phyloP scores from a whole-genome alignment of 2,797 vertebrate genomes.

The Neostethus bicornis region DNA sequence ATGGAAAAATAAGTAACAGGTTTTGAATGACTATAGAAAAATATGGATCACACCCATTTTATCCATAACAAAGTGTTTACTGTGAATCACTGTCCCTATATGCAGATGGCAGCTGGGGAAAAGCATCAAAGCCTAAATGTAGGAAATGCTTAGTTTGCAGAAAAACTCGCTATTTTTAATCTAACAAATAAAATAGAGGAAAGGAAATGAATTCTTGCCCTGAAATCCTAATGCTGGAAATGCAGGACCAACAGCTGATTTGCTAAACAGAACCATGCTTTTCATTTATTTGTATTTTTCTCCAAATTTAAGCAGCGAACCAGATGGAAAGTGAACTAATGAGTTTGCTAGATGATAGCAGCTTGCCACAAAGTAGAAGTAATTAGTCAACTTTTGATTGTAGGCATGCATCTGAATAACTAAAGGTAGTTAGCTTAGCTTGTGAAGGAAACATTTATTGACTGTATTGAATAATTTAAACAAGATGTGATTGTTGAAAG shows the following conservation, averaged over 20 bases:
- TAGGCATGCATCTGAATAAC: constrained; percentile 27
- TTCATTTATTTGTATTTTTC: constrained; percentile 20
- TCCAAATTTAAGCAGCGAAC: constrained; percentile 60
- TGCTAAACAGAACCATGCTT: constrained; percentile 46
- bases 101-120: constrained; percentile 79
- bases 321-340: constrained; percentile 70
- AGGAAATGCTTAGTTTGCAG: constrained; percentile 80
- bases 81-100: constrained; percentile 48
- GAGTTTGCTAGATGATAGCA: constrained; percentile 49
- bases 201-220: constrained; percentile 37
- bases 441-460: background rate
- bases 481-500: background rate
- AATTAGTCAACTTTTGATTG: constrained; percentile 22
- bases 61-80: constrained; percentile 39
- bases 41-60: constrained; percentile 25
- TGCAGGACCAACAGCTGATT: constrained; percentile 74
- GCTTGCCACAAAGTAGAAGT: constrained; percentile 36
- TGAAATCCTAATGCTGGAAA: constrained; percentile 43
- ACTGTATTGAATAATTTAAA: constrained; percentile 2
- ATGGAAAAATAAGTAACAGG: constrained; percentile 10
- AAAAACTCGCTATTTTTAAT: constrained; percentile 81
- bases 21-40: constrained; percentile 3
- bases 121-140: constrained; percentile 75
- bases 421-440: constrained; percentile 13
- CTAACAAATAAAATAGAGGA: constrained; percentile 68